Base-by-base conservation (phyloP, 2,888 invertebrate species). In the Biston stratarius region DNA sequence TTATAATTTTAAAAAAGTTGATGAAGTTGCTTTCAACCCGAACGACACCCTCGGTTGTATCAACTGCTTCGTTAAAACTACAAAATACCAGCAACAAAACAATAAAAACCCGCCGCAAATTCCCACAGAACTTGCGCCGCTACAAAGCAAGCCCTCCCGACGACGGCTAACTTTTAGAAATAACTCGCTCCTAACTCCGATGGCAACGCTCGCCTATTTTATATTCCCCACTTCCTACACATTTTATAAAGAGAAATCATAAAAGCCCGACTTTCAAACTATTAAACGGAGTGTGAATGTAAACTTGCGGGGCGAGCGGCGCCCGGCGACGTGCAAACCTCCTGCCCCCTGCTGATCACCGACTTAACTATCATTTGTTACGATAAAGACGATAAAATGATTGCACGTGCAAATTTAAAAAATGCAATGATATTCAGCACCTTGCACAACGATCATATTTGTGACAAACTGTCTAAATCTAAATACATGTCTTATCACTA, bases 191-290 rank as follows among this genome's bases (percentile, higher is more conserved):
- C 52, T 10, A 58, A 55, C 57, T 48, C 33, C 42, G 57, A 14
- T 33, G 63, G 61, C 63, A 73, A 69, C 64, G 52, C 47, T 68
- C 15, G 24, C 64, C 64, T 71, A 71, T 70, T 72, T 68, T 66
- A 74, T 69, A 72, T 64, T 69, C 71, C 51, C 59, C 70, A 71
- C 66, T 77, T 79, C 71, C 71, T 59, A 61, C 60, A 57, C 65
- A 72, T 57, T 59, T 49, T 62, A 74, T 74, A 69, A 77, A 78
- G 74, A 77, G 70, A 75, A 78, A 77, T 77, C 72, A 74, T 76
- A 69, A 77, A 81, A 78, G 69, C 74, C 70, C 71, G 72, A 77
- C 66, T 80, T 74, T 77, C 59, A 61, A 68, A 75, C 72, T 75
- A 69, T 77, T 77, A 74, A 77, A 77, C 77, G 71, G 73, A 78